Conservation (phyloP, 2,888 invertebrate genomes). For the Eucera pruinosa region DNA sequence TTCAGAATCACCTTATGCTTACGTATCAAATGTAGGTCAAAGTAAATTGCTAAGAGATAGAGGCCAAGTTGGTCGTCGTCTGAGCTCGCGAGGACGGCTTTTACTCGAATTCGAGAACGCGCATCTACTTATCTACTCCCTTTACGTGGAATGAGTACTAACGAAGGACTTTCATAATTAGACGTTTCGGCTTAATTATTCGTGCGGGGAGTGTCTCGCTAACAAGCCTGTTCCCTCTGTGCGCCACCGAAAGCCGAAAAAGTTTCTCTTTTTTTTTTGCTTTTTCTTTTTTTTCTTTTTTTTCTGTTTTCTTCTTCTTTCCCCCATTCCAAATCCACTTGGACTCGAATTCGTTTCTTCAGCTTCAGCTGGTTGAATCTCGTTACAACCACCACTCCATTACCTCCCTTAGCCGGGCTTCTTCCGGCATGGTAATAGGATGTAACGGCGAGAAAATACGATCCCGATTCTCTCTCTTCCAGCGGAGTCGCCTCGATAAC, state of each 20-base stretch:
- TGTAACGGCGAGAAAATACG: conserved; percentile 63
- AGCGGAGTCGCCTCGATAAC: conserved; percentile 22
- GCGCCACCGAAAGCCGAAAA: conserved; percentile 14
- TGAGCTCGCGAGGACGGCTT: conserved; percentile 15
- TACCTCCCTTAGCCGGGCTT: conserved; percentile 29
- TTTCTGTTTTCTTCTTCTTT: too few relatives aligned
- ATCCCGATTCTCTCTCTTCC: conserved; percentile 44
- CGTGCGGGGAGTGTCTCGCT: conserved; percentile 68
- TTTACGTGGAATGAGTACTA: conserved; percentile 72
- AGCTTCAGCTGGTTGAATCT: conserved; percentile 60
- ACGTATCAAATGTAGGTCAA: background rate
- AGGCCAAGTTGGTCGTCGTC: background rate
- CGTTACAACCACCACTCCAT: conserved; percentile 61
- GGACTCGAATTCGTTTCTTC: conserved; percentile 66
- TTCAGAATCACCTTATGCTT: background rate
- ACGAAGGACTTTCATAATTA: conserved; percentile 79
- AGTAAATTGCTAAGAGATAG: conserved; percentile 1
- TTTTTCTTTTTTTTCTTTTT: too few relatives aligned
- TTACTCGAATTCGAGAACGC: conserved; percentile 48
- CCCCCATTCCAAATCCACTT: conserved; percentile 45
- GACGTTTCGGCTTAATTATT: conserved; percentile 78
- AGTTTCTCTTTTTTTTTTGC: too few relatives aligned
- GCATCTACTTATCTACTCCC: conserved; percentile 56
- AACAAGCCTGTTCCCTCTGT: conserved; percentile 69
- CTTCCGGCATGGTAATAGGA: conserved; percentile 59